A percentile compares a stretch with the other conserved stretches of the same genome.
phyloP scores from a whole-genome alignment of 2,888 invertebrate species.

The Spisula solida region DNA sequence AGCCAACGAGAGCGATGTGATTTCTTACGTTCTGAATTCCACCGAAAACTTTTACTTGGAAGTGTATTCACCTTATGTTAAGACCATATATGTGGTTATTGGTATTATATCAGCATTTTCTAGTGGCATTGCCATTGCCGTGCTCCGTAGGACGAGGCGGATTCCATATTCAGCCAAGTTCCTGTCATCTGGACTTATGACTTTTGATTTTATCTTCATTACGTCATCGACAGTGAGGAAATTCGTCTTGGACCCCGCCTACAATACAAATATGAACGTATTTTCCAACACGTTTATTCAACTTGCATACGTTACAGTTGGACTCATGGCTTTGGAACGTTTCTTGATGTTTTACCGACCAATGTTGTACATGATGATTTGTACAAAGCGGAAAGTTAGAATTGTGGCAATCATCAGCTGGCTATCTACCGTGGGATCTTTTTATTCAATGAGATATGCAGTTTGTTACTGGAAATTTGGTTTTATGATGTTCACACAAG shows the following conservation, averaged over 20 bases:
- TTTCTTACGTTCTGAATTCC: neutral
- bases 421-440: neutral
- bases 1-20: neutral
- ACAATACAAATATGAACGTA: constrained; percentile 28
- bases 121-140: neutral
- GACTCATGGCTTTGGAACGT: constrained; percentile 49
- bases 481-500: neutral
- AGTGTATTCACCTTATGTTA: neutral
- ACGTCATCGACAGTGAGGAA: constrained; percentile 6
- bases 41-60: constrained; percentile 11
- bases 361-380: constrained; percentile 37
- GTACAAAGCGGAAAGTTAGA: neutral
- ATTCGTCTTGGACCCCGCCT: constrained; percentile 25
- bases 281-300: constrained; percentile 19
- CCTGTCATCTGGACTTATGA: constrained; percentile 26
- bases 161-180: constrained; percentile 40
- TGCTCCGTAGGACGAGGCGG: constrained; percentile 12
- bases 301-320: constrained; percentile 46
- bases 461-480: constrained; percentile 17
- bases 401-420: neutral
- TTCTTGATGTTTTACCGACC: constrained; percentile 41
- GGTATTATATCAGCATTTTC: constrained; percentile 4
- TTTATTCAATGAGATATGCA: constrained; percentile 24
- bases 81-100: neutral
- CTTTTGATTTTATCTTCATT: constrained; percentile 26